A percentile compares a stretch with the other conserved stretches of the same genome.
These are phyloP conservation scores for Acanthaster planci DNA, from an alignment of 35 echinoderm and acorn worm genomes.

Conservation along the genomic window DNA sequence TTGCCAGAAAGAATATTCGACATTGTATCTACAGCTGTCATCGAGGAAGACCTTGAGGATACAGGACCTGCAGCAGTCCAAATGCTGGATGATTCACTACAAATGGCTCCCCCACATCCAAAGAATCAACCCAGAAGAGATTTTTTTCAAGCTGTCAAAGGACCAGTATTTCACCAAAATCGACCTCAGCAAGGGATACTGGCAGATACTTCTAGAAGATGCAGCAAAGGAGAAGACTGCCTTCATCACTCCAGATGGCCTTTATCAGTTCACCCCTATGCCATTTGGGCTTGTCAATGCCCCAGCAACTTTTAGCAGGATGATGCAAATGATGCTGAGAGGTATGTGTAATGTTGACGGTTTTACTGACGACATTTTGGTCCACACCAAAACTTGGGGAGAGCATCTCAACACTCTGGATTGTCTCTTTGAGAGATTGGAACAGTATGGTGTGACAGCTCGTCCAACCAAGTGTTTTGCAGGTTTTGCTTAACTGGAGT, in stretches of 20 bases:
- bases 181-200: slow-evolving; percentile 68
- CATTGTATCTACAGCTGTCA: no score
- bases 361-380: slow-evolving; percentile 18
- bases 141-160: slow-evolving; percentile 35
- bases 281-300: slow-evolving; percentile 60
- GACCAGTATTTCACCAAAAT: slow-evolving; percentile 50
- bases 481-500: slow-evolving; percentile 22
- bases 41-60: no score
- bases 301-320: slow-evolving; percentile 53
- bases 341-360: slow-evolving; percentile 32
- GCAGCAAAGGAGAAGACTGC: slow-evolving; percentile 38
- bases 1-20: no score
- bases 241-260: slow-evolving; percentile 45
- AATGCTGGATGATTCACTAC: no score
- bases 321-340: slow-evolving; percentile 58
- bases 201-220: slow-evolving; percentile 60
- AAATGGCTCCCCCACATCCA: no score
- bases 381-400: slow-evolving; percentile 24
- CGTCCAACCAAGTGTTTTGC: slow-evolving; percentile 42
- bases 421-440: slow-evolving; percentile 16
- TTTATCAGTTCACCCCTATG: slow-evolving; percentile 48
- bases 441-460: slow-evolving; percentile 5
- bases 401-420: slow-evolving; percentile 35
- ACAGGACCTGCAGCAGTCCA: no score
- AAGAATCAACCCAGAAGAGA: slow-evolving; percentile 51